phyloP scores from a whole-genome alignment of 2,113 vertebrate species.

The Sorex araneus region DNA sequence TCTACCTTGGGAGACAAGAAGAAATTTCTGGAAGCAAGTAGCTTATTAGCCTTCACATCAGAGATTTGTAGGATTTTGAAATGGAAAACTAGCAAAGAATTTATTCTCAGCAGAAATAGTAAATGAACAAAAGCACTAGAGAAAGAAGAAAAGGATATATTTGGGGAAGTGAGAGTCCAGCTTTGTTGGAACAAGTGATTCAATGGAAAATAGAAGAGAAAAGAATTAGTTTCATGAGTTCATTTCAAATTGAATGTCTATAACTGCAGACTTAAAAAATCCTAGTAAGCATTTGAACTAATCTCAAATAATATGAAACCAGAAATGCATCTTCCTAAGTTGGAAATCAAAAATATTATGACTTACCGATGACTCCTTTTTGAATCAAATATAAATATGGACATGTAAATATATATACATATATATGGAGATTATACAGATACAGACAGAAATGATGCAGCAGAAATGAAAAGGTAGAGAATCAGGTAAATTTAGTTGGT shows the following conservation, averaged over 20 bases:
- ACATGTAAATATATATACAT: too few species aligned
- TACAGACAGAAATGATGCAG: too few species aligned
- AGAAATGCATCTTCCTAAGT: not conserved
- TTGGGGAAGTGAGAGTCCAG: not conserved
- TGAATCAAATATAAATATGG: not conserved
- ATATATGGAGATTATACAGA: too few species aligned
- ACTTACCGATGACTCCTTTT: not conserved
- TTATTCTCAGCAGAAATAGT: not conserved
- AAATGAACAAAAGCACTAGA: not conserved
- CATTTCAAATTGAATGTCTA: not conserved
- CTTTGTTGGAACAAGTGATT: not conserved
- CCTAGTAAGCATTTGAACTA: not conserved
- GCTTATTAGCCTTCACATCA: not conserved
- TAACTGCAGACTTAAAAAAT: not conserved
- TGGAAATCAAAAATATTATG: conserved; percentile 15
- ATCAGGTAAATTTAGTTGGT: too few species aligned
- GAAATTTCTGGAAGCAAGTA: not conserved
- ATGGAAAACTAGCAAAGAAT: not conserved
- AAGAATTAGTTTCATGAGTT: not conserved
- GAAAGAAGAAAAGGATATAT: not conserved
- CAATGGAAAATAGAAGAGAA: not conserved
- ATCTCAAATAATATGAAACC: conserved; percentile 4
- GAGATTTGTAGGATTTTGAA: not conserved
- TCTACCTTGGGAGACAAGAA: not conserved
- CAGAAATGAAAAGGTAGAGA: too few species aligned